A percentile compares a stretch with the other conserved stretches of the same genome.
Conservation (phyloP, 92 coral and sea anemone species). For the Micromussa lordhowensis region DNA sequence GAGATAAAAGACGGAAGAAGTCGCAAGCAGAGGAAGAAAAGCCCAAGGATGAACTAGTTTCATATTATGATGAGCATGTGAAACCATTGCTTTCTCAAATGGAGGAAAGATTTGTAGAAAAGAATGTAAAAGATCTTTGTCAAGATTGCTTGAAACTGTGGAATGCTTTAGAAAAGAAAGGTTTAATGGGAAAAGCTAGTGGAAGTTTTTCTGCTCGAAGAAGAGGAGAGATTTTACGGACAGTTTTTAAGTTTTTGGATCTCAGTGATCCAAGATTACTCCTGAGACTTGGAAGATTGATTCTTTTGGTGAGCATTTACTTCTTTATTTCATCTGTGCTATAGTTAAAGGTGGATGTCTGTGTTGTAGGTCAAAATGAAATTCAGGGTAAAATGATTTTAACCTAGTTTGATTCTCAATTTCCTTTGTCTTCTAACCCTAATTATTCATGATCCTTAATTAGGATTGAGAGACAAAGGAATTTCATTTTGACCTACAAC, state of each 20-base stretch:
- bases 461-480: no score
- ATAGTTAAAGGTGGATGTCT: no score
- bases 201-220: constrained; percentile 85
- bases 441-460: no score
- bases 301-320: constrained; percentile 80
- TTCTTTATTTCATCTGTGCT: no score
- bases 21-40: constrained; percentile 52
- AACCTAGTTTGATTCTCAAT: no score
- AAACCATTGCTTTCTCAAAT: constrained; percentile 86
- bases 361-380: no score
- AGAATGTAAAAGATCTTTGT: constrained; percentile 74
- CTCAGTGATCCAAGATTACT: constrained; percentile 86
- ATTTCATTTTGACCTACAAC: no score
- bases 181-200: constrained; percentile 84
- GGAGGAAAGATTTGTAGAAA: constrained; percentile 80
- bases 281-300: constrained; percentile 88
- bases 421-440: no score
- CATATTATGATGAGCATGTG: constrained; percentile 83
- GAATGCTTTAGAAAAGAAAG: constrained; percentile 73
- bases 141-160: constrained; percentile 88
- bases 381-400: no score
- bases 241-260: constrained; percentile 91
- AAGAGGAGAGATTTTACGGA: constrained; percentile 91
- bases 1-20: constrained; percentile 73
- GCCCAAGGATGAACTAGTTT: constrained; percentile 74